Conservation (phyloP, 2,113 vertebrate genomes). For the Hepsetus odoe region DNA sequence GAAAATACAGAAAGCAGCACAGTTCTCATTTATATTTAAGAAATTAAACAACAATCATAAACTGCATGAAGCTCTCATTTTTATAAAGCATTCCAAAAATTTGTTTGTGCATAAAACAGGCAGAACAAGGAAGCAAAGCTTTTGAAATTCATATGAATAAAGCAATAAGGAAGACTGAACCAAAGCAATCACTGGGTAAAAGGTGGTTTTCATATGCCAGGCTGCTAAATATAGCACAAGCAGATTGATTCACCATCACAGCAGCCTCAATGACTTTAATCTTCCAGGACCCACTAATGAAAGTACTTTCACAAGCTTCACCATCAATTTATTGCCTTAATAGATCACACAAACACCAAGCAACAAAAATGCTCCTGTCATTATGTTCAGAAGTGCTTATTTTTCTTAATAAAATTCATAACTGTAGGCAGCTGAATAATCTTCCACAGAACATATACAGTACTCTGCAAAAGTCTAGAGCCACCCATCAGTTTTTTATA, state of each 20-base stretch:
- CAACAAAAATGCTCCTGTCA: slow-evolving; percentile 45
- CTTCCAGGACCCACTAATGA: slow-evolving; percentile 50
- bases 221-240: slow-evolving; percentile 60
- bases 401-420: slow-evolving; percentile 49
- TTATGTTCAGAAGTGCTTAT: slow-evolving; percentile 51
- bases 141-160: slow-evolving; percentile 53
- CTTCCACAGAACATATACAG: too few relatives aligned
- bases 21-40: too few relatives aligned
- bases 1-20: too few relatives aligned
- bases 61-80: too few relatives aligned
- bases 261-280: slow-evolving; percentile 53
- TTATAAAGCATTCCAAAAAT: not conserved
- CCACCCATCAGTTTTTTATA: too few relatives aligned
- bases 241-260: slow-evolving; percentile 55
- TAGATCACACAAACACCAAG: slow-evolving; percentile 54
- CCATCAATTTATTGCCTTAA: slow-evolving; percentile 46
- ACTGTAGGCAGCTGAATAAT: slow-evolving; percentile 27
- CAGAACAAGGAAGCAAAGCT: not conserved
- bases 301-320: slow-evolving; percentile 45
- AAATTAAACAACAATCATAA: too few relatives aligned
- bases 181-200: slow-evolving; percentile 54
- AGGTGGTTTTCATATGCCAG: slow-evolving; percentile 46
- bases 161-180: slow-evolving; percentile 52
- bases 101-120: not conserved
- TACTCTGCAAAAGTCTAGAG: too few relatives aligned